phyloP scores from a whole-genome alignment of 2,888 invertebrate species.

The Oegoconia quadripuncta region DNA sequence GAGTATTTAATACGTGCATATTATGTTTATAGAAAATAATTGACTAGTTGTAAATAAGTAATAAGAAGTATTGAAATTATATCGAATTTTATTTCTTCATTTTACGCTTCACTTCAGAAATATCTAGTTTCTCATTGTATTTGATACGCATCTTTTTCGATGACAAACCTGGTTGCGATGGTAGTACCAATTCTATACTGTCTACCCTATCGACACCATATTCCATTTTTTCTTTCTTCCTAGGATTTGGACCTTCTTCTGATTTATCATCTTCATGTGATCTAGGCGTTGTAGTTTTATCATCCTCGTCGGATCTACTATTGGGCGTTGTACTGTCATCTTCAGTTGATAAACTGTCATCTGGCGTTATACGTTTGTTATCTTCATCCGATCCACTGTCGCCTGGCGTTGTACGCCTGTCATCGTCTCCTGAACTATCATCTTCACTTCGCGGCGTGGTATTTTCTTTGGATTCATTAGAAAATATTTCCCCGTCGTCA shows the following conservation, averaged over 20 bases:
- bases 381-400: neutral
- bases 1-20: too few species aligned
- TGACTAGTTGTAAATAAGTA: too few species aligned
- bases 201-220: constrained; percentile 24
- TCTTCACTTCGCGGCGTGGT: neutral
- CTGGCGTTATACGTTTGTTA: neutral
- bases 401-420: neutral
- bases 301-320: too few species aligned
- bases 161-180: constrained; percentile 11
- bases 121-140: neutral
- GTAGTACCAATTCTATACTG: constrained; percentile 26
- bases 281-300: neutral
- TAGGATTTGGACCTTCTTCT: neutral
- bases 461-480: too few species aligned
- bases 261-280: neutral
- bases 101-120: neutral
- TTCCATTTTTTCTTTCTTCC: constrained; percentile 6
- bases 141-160: constrained; percentile 17
- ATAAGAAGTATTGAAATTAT: too few species aligned
- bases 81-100: too few species aligned
- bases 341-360: too few species aligned
- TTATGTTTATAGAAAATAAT: too few species aligned
- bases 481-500: constrained; percentile 2
- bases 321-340: too few species aligned
- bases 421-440: neutral